A percentile compares a stretch with the other conserved stretches of the same genome.
These are phyloP conservation scores for Brachionus manjavacas DNA, from an alignment of 1,140 invertebrate species.

Conservation along the genomic window DNA sequence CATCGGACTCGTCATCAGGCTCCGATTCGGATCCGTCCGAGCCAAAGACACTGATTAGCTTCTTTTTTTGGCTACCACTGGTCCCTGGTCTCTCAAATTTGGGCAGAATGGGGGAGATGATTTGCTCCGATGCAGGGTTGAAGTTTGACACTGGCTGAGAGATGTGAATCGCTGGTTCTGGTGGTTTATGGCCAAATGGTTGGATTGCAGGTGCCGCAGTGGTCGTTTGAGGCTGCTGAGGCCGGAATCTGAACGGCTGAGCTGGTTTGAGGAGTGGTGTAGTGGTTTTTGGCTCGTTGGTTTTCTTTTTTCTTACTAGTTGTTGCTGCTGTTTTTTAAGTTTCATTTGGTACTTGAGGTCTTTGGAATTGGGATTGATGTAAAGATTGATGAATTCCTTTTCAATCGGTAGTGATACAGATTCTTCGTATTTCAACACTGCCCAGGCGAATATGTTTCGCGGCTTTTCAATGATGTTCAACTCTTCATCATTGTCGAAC, in stretches of 20 bases:
- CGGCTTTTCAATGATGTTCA: background rate
- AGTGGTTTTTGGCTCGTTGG: background rate
- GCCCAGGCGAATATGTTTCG: background rate
- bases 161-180: too few relatives aligned
- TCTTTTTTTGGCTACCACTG: background rate
- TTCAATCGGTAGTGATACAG: background rate
- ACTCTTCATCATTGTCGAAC: background rate
- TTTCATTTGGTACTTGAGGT: background rate
- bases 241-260: background rate
- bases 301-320: background rate
- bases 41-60: background rate
- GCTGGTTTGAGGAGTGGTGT: background rate
- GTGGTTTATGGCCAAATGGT: background rate
- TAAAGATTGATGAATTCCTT: background rate
- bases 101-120: background rate
- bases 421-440: background rate
- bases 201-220: background rate
- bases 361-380: slow-evolving; percentile 6
- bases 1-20: background rate
- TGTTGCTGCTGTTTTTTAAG: background rate
- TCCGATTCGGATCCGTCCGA: background rate
- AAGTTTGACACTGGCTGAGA: background rate
- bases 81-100: background rate
- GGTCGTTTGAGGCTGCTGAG: background rate
- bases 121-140: too few relatives aligned